Evolutionary conservation across 1,140 invertebrate species (phyloP).

Genomic region (Frieseomelitta varia): DNA sequence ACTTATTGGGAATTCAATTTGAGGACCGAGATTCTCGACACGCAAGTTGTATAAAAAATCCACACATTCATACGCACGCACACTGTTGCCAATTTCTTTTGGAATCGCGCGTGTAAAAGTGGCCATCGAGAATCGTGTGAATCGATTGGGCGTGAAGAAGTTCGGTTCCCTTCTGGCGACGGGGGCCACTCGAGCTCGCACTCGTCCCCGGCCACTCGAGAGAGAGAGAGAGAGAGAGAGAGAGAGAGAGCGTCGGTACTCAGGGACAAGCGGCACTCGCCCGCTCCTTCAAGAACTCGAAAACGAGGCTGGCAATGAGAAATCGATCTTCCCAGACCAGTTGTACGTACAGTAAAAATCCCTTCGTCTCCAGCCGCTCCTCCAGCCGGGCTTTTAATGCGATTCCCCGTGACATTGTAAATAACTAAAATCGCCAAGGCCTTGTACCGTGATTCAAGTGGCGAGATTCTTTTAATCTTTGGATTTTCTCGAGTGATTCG

Average conservation of each 20-base stretch:
- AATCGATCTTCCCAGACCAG: conserved; percentile 14
- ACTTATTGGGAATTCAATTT: no score
- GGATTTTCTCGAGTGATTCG: conserved; percentile 4
- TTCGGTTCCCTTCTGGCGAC: conserved; percentile 52
- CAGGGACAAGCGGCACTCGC: conserved; percentile 46
- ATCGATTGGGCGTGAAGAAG: conserved; percentile 37
- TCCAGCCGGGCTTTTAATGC: neutral
- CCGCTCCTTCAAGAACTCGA: conserved; percentile 40
- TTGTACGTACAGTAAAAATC: neutral
- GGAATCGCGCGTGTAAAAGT: conserved; percentile 7
- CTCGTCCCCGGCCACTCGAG: conserved; percentile 25
- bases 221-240: neutral
- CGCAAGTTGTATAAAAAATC: no score
- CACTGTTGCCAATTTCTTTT: no score
- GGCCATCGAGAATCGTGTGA: conserved; percentile 36
- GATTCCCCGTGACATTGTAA: conserved; percentile 29
- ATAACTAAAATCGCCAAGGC: conserved; percentile 7
- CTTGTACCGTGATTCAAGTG: neutral
- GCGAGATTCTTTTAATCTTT: neutral
- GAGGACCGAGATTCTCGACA: no score
- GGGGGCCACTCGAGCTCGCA: conserved; percentile 50
- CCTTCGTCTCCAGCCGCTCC: neutral
- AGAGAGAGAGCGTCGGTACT: conserved; percentile 35
- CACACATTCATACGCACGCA: no score
- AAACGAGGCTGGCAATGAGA: conserved; percentile 37